phyloP scores from a whole-genome alignment of 2,888 invertebrate species.

The Belgica antarctica region DNA sequence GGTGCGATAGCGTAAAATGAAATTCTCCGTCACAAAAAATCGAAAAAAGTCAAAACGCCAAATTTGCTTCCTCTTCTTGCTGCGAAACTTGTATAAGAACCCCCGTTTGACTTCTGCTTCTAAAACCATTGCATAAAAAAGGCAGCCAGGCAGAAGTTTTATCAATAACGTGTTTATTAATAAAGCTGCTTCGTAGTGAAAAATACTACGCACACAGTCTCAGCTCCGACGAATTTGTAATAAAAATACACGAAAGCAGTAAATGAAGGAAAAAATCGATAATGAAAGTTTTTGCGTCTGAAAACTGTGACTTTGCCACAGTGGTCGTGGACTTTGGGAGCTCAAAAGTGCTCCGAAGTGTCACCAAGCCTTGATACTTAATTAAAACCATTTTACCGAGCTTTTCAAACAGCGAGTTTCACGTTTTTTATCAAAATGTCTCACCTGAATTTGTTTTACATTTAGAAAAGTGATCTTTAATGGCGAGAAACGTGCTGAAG shows the following conservation, averaged over 20 bases:
- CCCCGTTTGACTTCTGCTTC: no score
- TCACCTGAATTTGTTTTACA: no score
- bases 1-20: no score
- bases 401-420: no score
- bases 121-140: not conserved
- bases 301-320: not conserved
- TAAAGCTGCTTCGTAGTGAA: not conserved
- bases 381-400: no score
- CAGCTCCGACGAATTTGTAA: not conserved
- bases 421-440: not conserved
- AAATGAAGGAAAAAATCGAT: constrained; percentile 38
- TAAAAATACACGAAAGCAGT: constrained; percentile 11
- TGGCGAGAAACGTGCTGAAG: not conserved
- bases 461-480: not conserved
- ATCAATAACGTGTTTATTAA: constrained; percentile 12
- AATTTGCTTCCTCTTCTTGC: no score
- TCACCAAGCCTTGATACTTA: no score
- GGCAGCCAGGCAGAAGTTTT: not conserved
- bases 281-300: constrained; percentile 28
- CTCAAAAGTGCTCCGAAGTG: no score
- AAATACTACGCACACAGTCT: not conserved
- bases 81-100: no score
- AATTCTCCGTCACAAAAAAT: no score
- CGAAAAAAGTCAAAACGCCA: no score
- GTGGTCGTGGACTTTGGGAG: no score